Percentiles rank a stretch among this genome's conserved stretches.
Conservation (phyloP, 2,888 invertebrate species). For the Nomada fabriciana region DNA sequence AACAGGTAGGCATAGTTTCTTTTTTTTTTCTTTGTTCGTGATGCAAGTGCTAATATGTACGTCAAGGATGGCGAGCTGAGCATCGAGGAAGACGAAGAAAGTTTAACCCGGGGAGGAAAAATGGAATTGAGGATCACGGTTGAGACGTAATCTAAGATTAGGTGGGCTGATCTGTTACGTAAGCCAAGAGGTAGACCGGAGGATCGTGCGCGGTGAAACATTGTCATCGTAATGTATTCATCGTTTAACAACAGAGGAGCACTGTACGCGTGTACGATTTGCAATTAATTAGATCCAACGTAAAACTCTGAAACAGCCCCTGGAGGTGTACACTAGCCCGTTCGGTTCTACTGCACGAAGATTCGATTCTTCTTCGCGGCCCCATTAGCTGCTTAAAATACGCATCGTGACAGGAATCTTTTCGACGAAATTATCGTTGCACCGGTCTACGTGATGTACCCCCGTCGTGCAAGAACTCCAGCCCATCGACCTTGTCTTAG, state of each 20-base stretch:
- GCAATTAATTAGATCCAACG: no score
- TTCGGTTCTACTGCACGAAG: no score
- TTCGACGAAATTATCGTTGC: no score
- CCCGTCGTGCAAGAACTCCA: background rate
- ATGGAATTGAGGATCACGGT: conserved; percentile 9
- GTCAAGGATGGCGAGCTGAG: background rate
- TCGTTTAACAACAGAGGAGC: conserved; percentile 19
- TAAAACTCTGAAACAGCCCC: no score
- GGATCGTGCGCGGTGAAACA: conserved; percentile 49
- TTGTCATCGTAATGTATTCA: conserved; percentile 30
- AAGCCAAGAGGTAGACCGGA: conserved; percentile 33
- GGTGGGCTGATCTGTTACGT: conserved; percentile 51
- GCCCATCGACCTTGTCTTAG: background rate
- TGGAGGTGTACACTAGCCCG: no score
- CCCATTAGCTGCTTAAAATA: background rate
- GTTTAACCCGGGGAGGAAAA: background rate
- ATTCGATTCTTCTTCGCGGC: no score
- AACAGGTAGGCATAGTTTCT: conserved; percentile 18
- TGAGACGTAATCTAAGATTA: conserved; percentile 46
- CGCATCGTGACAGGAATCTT: background rate
- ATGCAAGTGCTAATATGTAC: background rate
- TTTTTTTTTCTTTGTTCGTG: background rate
- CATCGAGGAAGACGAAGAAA: background rate
- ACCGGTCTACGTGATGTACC: background rate
- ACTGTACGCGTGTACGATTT: no score